Conservation (phyloP, 2,113 vertebrate species). For the Elgaria multicarinata region DNA sequence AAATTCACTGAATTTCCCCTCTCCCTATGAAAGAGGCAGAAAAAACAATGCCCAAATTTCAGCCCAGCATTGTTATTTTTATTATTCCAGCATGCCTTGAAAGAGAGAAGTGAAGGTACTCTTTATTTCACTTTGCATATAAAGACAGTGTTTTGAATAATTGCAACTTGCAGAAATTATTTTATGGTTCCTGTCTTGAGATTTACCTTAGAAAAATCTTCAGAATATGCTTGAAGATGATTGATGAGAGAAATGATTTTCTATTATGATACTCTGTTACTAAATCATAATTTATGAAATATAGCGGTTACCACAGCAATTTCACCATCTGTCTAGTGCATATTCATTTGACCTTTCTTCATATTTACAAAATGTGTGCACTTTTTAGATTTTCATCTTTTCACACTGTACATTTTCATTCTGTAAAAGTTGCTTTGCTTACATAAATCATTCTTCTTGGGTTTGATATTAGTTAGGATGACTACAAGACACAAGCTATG, state of each 20-base stretch:
- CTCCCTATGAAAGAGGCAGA: too few relatives aligned
- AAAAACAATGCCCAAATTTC: too few relatives aligned
- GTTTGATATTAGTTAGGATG: constrained; percentile 33
- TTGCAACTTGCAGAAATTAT: fast-evolving
- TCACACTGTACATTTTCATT: constrained; percentile 36
- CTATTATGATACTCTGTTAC: not conserved
- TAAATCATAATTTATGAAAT: constrained; percentile 44
- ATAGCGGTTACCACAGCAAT: not conserved
- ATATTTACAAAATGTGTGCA: constrained; percentile 9
- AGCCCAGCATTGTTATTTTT: too few relatives aligned
- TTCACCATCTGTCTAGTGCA: constrained; percentile 16
- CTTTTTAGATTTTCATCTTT: constrained; percentile 37
- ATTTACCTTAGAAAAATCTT: not conserved
- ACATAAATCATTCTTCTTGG: constrained; percentile 39
- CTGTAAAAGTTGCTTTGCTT: constrained; percentile 40
- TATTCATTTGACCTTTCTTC: not conserved
- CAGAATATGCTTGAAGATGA: constrained; percentile 21
- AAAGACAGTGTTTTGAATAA: not conserved
- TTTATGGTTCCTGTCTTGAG: not conserved
- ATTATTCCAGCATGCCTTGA: not conserved
- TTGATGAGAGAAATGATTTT: constrained; percentile 5
- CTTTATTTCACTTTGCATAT: constrained; percentile 18
- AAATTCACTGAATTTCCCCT: too few relatives aligned
- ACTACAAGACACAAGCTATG: constrained; percentile 37
- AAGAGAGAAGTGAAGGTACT: not conserved